Evolutionary conservation across 2,797 vertebrate genomes (phyloP).

Genomic region (Pygocentrus nattereri): DNA sequence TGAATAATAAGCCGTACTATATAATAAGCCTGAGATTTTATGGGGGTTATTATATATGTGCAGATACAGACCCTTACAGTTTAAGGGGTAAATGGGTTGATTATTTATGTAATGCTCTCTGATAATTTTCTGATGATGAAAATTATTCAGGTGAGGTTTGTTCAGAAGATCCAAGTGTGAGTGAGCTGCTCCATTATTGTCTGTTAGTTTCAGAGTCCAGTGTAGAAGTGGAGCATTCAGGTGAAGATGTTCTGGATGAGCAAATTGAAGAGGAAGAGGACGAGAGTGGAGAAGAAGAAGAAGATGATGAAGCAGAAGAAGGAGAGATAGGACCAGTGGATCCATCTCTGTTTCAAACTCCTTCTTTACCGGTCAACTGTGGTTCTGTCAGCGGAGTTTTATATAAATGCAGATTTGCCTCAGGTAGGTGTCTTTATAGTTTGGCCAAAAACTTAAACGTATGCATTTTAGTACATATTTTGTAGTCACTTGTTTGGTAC

Average conservation of each 20-base stretch:
- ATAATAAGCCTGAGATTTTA: no score
- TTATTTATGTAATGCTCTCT: background rate
- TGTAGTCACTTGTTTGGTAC: no score
- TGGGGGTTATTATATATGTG: no score
- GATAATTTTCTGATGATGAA: background rate
- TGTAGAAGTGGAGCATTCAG: background rate
- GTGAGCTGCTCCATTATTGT: background rate
- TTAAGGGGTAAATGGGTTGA: background rate
- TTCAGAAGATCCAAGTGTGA: background rate
- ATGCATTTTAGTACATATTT: no score
- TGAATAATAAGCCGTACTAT: no score
- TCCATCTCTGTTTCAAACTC: slow-evolving; percentile 20
- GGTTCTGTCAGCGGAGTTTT: slow-evolving; percentile 45
- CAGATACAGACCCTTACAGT: background rate
- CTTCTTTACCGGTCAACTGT: slow-evolving; percentile 44
- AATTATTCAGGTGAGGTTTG: no score
- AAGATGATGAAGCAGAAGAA: background rate
- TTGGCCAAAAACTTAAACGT: background rate
- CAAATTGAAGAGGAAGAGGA: background rate
- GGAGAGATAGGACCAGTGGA: slow-evolving; percentile 4
- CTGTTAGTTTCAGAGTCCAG: slow-evolving; percentile 5
- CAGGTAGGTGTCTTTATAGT: slow-evolving; percentile 18
- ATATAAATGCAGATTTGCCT: slow-evolving; percentile 26
- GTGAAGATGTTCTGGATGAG: slow-evolving; percentile 1
- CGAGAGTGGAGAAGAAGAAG: background rate